Evolutionary conservation across 2,888 invertebrate species (phyloP).

Genomic region (Napeogenes inachia): DNA sequence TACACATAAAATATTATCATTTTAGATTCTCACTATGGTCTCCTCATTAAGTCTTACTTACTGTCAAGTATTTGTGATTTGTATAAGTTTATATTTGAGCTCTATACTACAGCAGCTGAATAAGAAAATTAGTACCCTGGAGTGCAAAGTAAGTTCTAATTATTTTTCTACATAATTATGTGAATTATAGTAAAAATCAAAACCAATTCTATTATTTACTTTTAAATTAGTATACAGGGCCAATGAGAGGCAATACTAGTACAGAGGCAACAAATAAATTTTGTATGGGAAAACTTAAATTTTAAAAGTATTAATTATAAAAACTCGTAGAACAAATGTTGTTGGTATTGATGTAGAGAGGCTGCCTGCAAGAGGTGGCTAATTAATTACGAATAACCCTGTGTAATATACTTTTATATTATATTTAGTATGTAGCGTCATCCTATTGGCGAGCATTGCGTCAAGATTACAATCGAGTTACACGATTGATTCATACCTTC

Average conservation of each 20-base stretch:
- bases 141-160: no score
- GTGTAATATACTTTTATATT: not conserved
- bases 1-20: slow-evolving; percentile 19
- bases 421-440: slow-evolving; percentile 43
- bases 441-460: slow-evolving; percentile 55
- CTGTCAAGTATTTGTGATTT: slow-evolving; percentile 81
- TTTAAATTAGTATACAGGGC: no score
- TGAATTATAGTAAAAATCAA: not conserved
- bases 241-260: no score
- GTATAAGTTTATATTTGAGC: slow-evolving; percentile 81
- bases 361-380: no score
- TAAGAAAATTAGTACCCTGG: not conserved
- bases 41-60: slow-evolving; percentile 82
- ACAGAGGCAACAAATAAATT: no score
- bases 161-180: no score
- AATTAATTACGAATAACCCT: no score
- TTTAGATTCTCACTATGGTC: slow-evolving; percentile 66
- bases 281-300: no score
- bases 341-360: no score
- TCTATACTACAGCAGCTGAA: slow-evolving; percentile 80
- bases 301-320: no score
- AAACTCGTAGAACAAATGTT: no score
- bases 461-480: slow-evolving; percentile 80
- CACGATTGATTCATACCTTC: slow-evolving; percentile 73
- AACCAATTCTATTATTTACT: no score